These are phyloP conservation scores for Scytalopus superciliaris DNA, from an alignment of 2,113 vertebrate species.

Conservation along the genomic window DNA sequence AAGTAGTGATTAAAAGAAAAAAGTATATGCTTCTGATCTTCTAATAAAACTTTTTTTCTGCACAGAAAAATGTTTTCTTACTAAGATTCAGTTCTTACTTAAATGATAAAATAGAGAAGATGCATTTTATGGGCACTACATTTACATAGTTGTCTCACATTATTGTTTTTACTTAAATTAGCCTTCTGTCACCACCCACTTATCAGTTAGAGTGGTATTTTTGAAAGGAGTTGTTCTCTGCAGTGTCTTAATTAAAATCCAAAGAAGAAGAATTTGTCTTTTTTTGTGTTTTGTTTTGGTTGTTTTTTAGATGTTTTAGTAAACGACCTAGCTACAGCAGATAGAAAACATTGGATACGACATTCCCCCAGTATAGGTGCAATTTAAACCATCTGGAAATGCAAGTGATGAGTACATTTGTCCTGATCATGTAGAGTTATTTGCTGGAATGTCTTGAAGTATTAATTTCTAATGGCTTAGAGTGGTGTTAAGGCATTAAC, in stretches of 20 bases:
- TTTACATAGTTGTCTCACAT: neutral
- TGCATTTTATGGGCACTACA: neutral
- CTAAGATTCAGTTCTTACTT: neutral
- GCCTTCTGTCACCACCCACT: neutral
- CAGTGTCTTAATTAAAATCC: neutral
- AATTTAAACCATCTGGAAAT: neutral
- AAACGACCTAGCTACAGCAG: neutral
- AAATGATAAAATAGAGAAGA: neutral
- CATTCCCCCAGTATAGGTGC: neutral
- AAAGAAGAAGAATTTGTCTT: neutral
- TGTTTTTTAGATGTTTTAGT: neutral
- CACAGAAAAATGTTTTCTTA: rapidly evolving
- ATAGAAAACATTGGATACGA: neutral
- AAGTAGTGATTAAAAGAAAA: neutral
- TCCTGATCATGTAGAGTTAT: neutral
- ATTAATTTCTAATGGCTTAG: neutral
- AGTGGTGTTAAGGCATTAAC: neutral
- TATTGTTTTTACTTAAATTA: slow-evolving; percentile 6
- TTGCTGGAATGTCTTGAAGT: neutral
- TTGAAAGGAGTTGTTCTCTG: neutral
- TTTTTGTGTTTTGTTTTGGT: neutral
- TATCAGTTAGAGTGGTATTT: neutral
- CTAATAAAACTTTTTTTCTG: neutral
- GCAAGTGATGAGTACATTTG: neutral
- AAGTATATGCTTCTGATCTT: neutral